Evolutionary conservation across 2,113 vertebrate genomes (phyloP).

Genomic region (Anthoscopus minutus): DNA sequence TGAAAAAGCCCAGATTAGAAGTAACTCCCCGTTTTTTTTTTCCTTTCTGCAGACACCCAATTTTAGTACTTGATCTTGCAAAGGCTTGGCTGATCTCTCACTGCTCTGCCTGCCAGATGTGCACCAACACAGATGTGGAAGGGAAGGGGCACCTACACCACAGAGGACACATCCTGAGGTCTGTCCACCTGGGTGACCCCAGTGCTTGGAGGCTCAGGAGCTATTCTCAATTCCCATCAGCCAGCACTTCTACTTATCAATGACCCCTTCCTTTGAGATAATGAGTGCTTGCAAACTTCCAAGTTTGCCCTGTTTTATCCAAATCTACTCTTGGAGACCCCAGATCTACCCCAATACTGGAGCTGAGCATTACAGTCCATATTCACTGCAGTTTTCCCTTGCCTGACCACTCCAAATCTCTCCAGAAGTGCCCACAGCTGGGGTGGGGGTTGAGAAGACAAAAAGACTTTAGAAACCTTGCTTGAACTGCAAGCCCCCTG

Average conservation of each 20-base stretch:
- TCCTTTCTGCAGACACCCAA: neutral
- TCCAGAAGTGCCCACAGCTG: neutral
- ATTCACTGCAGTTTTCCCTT: neutral
- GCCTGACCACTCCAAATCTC: neutral
- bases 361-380: neutral
- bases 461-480: neutral
- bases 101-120: neutral
- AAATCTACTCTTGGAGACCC: neutral
- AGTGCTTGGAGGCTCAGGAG: neutral
- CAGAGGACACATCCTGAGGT: neutral
- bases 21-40: accelerated
- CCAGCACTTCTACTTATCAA: neutral
- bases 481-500: neutral
- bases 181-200: neutral
- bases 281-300: neutral
- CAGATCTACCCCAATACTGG: neutral
- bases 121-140: neutral
- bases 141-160: neutral
- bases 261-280: neutral
- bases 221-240: neutral
- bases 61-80: neutral
- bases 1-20: neutral
- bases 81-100: neutral
- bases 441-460: neutral
- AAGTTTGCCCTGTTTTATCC: neutral